Percentiles rank a stretch among this genome's conserved stretches.
Conservation (phyloP, 35 echinoderm and acorn worm species). For the Anneissia japonica region DNA sequence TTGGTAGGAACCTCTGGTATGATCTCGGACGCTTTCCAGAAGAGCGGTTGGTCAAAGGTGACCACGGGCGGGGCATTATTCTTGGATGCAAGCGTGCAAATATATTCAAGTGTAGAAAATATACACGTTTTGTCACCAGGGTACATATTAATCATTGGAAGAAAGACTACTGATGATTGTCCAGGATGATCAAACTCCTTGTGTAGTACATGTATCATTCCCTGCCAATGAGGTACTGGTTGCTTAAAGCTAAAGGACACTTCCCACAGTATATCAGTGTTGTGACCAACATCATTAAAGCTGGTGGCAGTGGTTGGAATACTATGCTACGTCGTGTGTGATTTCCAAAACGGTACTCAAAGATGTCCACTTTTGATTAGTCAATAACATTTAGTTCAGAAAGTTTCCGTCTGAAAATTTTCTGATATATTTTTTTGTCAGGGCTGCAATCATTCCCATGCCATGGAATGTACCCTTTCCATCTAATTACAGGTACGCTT, state of each 20-base stretch:
- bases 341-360: conserved; percentile 27
- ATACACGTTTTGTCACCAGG: conserved; percentile 38
- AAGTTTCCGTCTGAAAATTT: conserved; percentile 25
- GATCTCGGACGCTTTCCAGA: conserved; percentile 31
- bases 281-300: conserved; percentile 10
- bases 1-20: too few relatives aligned
- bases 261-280: conserved; percentile 49
- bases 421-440: too few relatives aligned
- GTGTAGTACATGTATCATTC: conserved; percentile 28
- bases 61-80: conserved; percentile 20
- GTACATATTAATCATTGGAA: conserved; percentile 42
- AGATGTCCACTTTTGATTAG: conserved; percentile 16
- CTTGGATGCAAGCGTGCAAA: background rate
- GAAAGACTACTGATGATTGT: background rate
- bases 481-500: too few relatives aligned
- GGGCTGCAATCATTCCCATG: too few relatives aligned
- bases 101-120: conserved; percentile 12
- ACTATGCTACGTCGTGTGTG: conserved; percentile 31
- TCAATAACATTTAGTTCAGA: conserved; percentile 20
- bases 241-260: conserved; percentile 29
- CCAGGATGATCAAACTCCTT: conserved; percentile 5
- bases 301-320: conserved; percentile 21
- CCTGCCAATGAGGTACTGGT: conserved; percentile 25
- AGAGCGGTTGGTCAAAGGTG: conserved; percentile 42
- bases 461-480: too few relatives aligned